Evolutionary conservation across 2,797 vertebrate species (phyloP), one percentile per base, ranked within the genome.

Genomic region (Phalanger gymnotis): DNA sequence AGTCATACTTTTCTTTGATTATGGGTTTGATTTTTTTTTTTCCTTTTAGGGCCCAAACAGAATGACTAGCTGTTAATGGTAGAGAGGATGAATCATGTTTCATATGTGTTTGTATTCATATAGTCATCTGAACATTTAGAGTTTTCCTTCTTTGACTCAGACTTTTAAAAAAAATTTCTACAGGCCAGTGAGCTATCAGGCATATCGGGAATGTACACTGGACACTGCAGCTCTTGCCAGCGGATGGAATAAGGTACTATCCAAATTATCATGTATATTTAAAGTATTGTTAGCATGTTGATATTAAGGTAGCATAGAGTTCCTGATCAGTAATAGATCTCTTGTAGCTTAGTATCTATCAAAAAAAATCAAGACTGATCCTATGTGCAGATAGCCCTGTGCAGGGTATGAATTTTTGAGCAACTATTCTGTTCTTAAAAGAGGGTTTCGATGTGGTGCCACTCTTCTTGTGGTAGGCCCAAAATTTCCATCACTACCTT

Each of bases 181-280:
- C 98, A 99, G 99, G 98, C 99, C 99, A 51, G 97, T 99, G 97
- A 99, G 99, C 0, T 99, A 99, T 91, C 99, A 99, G 95, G 97
- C 98, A 58, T 99, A 99, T 96, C 99, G 98, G 97, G 98, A 99
- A 91, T 97, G 98, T 93, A 97, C 98, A 0, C 97, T 98, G 95
- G 99, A 99, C 93, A 97, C 99, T 61, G 98, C 99, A 4, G 94
- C 96, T 96, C 99, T 99, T 96, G 98, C 99, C 97, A 99, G 96
- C 34, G 99, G 99, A 92, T 99, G 99, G 99, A 99, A 97, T 98
- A 99, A 99, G 99, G 99, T 99, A 99, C 98, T 98, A 94, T 55
- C 54, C 2, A 95, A 95, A 47, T 90, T 91, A 47, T 53, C 66
- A 97, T 54, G 95, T 52, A 55, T 96, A 90, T 90, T 95, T 56